phyloP scores from a whole-genome alignment of 2,113 vertebrate genomes.

The Cnemophilus loriae region DNA sequence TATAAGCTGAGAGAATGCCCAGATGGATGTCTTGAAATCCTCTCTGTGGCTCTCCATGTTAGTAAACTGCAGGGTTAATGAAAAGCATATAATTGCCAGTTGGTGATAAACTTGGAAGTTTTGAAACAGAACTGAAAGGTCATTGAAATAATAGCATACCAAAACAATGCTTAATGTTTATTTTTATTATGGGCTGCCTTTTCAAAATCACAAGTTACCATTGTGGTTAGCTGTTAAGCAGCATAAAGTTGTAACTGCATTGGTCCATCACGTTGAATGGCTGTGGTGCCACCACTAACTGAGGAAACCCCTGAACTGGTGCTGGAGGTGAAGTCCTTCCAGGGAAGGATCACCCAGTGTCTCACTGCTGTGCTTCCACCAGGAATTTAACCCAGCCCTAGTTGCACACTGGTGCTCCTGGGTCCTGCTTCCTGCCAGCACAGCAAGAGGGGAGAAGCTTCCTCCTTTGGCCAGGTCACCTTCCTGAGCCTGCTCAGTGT shows the following conservation, averaged over 20 bases:
- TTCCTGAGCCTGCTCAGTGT: neutral
- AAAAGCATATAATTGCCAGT: neutral
- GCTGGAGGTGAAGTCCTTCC: neutral
- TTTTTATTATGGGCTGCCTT: slow-evolving; percentile 36
- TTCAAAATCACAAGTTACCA: neutral
- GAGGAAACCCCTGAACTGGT: neutral
- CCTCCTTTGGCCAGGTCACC: neutral
- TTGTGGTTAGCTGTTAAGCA: neutral
- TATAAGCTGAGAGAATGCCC: neutral
- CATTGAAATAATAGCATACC: slow-evolving; percentile 13
- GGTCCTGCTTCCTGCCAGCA: neutral
- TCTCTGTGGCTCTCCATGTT: neutral
- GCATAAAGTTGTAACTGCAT: neutral
- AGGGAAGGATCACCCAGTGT: neutral
- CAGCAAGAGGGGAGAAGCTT: neutral
- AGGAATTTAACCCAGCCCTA: neutral
- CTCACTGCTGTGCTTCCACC: neutral
- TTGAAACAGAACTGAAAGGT: slow-evolving; percentile 28
- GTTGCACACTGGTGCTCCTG: neutral
- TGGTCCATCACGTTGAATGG: neutral
- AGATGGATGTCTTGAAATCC: neutral
- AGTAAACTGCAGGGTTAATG: neutral
- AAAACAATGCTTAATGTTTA: slow-evolving; percentile 22
- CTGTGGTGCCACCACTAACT: neutral
- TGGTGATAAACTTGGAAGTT: slow-evolving; percentile 19